Evolutionary conservation across 35 echinoderm and acorn worm genomes (phyloP).

Genomic region (Anneissia japonica): DNA sequence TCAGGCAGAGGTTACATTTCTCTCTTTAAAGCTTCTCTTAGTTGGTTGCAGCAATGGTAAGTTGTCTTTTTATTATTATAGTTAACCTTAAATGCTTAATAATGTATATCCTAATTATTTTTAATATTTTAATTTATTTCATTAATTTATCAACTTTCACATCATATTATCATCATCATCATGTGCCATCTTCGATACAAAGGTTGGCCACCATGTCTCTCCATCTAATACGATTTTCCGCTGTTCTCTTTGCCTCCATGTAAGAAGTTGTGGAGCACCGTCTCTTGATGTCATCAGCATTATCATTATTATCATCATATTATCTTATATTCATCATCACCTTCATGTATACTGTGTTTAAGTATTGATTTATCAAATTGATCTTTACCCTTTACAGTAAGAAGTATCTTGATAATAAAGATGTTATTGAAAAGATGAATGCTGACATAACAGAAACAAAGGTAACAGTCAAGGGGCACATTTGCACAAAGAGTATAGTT

Average conservation of each 20-base stretch:
- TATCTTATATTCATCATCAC: too few relatives aligned
- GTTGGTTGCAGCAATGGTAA: conserved; percentile 87
- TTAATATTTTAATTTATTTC: background rate
- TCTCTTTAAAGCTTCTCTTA: conserved; percentile 72
- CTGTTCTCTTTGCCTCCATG: too few relatives aligned
- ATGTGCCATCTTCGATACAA: too few relatives aligned
- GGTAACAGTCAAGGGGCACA: too few relatives aligned
- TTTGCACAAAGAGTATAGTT: too few relatives aligned
- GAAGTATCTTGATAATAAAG: conserved; percentile 68
- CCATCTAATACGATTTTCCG: too few relatives aligned
- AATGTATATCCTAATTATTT: background rate
- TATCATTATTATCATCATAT: too few relatives aligned
- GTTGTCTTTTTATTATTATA: background rate
- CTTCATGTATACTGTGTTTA: background rate
- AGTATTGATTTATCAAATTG: conserved; percentile 12
- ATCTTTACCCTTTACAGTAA: conserved; percentile 47
- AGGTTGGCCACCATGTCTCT: too few relatives aligned
- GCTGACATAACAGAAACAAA: conserved; percentile 66
- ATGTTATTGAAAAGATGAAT: conserved; percentile 84
- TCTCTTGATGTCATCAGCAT: too few relatives aligned
- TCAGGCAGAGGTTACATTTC: conserved; percentile 77
- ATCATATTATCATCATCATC: too few relatives aligned
- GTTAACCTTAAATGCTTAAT: background rate
- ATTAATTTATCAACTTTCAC: background rate
- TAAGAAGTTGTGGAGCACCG: too few relatives aligned